Conservation (phyloP, 2,888 invertebrate genomes). For the Leptura quadrifasciata region DNA sequence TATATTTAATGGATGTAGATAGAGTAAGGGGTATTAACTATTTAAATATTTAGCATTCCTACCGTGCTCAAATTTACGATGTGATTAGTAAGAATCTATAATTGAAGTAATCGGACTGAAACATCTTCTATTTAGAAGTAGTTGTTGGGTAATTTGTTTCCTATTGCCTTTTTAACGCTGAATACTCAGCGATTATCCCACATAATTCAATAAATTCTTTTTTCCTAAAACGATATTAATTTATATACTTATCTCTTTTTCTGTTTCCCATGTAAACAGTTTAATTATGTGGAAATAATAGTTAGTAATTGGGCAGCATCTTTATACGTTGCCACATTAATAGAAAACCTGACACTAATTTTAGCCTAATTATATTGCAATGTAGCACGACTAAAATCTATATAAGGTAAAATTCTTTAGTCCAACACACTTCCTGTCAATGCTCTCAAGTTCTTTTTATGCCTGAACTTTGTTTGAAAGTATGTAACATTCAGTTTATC, state of each 20-base stretch:
- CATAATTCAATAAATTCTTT: constrained; percentile 9
- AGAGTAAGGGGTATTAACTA: constrained; percentile 23
- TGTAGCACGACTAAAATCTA: background rate
- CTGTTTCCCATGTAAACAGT: background rate
- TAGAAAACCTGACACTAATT: constrained; percentile 7
- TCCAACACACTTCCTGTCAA: no score
- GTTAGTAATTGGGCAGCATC: background rate
- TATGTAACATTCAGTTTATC: no score
- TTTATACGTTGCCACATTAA: background rate
- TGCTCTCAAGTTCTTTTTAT: no score
- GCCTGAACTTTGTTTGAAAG: no score
- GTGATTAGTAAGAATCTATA: constrained; percentile 27
- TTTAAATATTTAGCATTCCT: constrained; percentile 35
- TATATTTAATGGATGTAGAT: constrained; percentile 1
- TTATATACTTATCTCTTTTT: constrained; percentile 9
- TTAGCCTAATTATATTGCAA: background rate
- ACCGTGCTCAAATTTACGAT: constrained; percentile 26
- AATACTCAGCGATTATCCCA: constrained; percentile 1
- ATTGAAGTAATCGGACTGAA: constrained; percentile 13
- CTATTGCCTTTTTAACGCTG: constrained; percentile 8
- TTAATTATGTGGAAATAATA: constrained; percentile 27
- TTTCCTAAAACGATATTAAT: constrained; percentile 15
- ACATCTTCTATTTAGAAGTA: constrained; percentile 22
- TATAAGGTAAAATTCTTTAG: no score
- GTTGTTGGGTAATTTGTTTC: constrained; percentile 30